Evolutionary conservation across 1,140 invertebrate species (phyloP), one percentile per base, ranked within the genome.

Genomic region (Procambarus virginalis): DNA sequence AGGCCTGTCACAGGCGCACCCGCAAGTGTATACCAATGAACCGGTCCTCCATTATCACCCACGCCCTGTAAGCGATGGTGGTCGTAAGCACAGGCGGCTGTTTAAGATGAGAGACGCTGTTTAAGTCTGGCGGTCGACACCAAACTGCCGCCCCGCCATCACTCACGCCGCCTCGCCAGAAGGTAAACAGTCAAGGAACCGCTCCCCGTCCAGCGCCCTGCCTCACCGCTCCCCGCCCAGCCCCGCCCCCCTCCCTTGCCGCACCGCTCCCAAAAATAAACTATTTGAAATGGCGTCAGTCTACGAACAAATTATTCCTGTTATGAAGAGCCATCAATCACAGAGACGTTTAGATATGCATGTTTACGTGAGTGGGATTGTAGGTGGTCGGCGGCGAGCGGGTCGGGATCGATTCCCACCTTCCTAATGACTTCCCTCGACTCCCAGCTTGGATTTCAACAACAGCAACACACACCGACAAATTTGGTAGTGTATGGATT

Each of bases 291-390:
- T 51, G 51, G 68, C 88, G 73, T 89, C 88, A 89, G 70, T 89
- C 81, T 68, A 51, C 81, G 88, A 78, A 78, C 88, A 89, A 89
- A 89, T 89, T 83, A 89, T 83, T 89, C 76, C 88, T 51, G 20
- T 79, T 79, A 79, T 78, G 75, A 89, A 78, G 81, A 58, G 75
- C 70, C 75, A 78, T 84, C 88, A 84, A 68, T 87, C 86, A 87
- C 34, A 17, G 45, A 22, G 73, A 89, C 80, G 79, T 83, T 83
- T 83, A 82, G 79, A 77, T 84, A 79, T 89, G 88, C 81, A 84
- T 89, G 88, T 89, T 89, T 89, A 89, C 88, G 81, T 58, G 87
- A 64, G 81, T 79, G 88, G 49, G 81, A 83, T 84, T 83, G 80
- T 89, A 81, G 68, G 80, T 46, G 77, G 83, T 34, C 6, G 14